phyloP scores from a whole-genome alignment of 1,140 invertebrate genomes.

The Drosophila lini region DNA sequence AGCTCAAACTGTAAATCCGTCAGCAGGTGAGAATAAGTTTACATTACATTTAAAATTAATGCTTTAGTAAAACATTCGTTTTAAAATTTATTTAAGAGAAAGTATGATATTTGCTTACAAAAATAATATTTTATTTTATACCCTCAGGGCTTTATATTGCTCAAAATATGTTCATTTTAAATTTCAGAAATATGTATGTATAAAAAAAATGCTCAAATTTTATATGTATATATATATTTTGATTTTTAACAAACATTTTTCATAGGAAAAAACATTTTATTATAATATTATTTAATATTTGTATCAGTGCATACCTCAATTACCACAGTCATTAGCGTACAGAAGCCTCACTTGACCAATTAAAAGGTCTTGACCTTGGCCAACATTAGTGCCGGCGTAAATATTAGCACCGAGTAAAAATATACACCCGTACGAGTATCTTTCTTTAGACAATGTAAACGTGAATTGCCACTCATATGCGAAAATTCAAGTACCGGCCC shows the following conservation, averaged over 20 bases:
- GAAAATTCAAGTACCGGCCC: slow-evolving; percentile 39
- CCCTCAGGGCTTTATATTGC: no score
- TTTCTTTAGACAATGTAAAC: slow-evolving; percentile 61
- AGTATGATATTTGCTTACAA: no score
- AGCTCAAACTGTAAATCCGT: slow-evolving; percentile 17
- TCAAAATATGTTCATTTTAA: no score
- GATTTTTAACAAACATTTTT: no score
- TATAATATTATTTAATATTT: no score
- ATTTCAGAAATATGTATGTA: no score
- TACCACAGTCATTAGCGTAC: not conserved
- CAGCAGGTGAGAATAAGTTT: slow-evolving; percentile 27
- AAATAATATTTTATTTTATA: not conserved
- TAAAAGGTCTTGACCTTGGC: slow-evolving; percentile 61
- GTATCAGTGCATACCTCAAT: not conserved
- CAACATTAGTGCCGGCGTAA: slow-evolving; percentile 50
- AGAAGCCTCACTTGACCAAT: slow-evolving; percentile 39
- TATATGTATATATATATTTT: no score
- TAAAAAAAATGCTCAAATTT: no score
- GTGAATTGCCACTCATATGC: slow-evolving; percentile 45
- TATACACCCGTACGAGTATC: not conserved
- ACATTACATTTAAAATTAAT: not conserved
- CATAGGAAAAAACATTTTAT: no score
- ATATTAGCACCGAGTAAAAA: slow-evolving; percentile 55
- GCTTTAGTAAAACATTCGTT: not conserved
- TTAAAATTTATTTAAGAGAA: no score